A percentile compares a stretch with the other conserved stretches of the same genome.
Evolutionary conservation across 2,888 invertebrate genomes (phyloP).

Genomic region (Pelosia muscerda): DNA sequence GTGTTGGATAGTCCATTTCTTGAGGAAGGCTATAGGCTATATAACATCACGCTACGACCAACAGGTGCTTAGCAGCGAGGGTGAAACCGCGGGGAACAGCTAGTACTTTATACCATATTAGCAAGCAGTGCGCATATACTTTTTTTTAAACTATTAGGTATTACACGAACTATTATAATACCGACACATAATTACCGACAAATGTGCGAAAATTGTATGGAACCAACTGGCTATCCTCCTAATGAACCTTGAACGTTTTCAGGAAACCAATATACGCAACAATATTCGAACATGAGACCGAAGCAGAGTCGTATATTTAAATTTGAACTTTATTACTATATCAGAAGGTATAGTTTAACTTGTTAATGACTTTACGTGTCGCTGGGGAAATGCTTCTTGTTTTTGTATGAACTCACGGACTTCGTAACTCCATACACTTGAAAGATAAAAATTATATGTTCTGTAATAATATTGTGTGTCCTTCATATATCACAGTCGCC

Average conservation of each 20-base stretch:
- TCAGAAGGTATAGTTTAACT: constrained; percentile 55
- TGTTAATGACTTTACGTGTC: constrained; percentile 47
- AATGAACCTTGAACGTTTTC: constrained; percentile 60
- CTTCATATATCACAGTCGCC: not conserved
- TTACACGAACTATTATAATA: too few relatives aligned
- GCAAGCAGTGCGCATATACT: too few relatives aligned
- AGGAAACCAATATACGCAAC: constrained; percentile 73
- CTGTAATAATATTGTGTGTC: not conserved
- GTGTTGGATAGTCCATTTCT: too few relatives aligned
- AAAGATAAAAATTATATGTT: constrained; percentile 3
- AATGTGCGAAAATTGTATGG: not conserved
- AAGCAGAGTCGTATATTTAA: constrained; percentile 57
- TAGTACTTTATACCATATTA: too few relatives aligned
- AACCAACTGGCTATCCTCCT: constrained; percentile 23
- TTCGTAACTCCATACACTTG: constrained; percentile 20
- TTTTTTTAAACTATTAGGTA: too few relatives aligned
- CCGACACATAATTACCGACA: too few relatives aligned
- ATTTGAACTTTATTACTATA: constrained; percentile 43
- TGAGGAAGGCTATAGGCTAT: too few relatives aligned
- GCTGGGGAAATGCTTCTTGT: constrained; percentile 59
- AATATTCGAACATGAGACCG: constrained; percentile 73
- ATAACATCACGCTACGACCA: too few relatives aligned
- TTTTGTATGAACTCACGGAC: constrained; percentile 40
- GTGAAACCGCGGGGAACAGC: too few relatives aligned
- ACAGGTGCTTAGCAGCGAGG: too few relatives aligned